phyloP scores from a whole-genome alignment of 2,797 vertebrate genomes.

The Pseudotriccus pelzelni region DNA sequence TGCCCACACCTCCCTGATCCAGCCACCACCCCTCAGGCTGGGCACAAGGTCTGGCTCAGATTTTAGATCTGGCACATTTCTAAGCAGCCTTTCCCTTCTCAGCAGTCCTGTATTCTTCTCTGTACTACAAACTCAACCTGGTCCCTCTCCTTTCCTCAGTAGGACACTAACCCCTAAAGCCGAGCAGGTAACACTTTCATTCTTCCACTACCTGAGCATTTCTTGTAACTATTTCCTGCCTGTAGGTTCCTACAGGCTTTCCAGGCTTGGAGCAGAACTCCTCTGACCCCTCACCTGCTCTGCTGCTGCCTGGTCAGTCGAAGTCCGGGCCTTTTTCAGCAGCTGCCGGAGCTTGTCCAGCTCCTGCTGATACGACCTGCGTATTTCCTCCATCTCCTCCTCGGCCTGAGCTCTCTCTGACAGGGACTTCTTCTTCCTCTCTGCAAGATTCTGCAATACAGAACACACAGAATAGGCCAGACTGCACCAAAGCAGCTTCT shows the following conservation, averaged over 20 bases:
- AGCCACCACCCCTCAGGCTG: background rate
- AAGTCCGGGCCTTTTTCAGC: constrained; percentile 84
- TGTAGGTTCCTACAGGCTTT: background rate
- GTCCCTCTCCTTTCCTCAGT: background rate
- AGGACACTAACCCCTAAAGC: background rate
- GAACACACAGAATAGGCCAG: background rate
- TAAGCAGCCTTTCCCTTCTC: background rate
- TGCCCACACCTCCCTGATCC: background rate
- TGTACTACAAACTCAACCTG: background rate
- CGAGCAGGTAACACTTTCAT: accelerated
- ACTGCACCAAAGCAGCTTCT: background rate
- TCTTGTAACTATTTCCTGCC: background rate
- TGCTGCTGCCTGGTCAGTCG: constrained; percentile 81
- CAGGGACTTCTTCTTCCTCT: constrained; percentile 90
- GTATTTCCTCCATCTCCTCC: constrained; percentile 89
- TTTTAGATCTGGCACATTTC: background rate
- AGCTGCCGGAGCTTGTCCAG: constrained; percentile 83
- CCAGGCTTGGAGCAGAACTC: background rate
- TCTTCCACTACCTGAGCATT: background rate
- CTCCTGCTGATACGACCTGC: constrained; percentile 84
- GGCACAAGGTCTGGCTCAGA: background rate
- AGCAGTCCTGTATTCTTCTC: background rate
- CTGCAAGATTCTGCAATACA: constrained; percentile 80
- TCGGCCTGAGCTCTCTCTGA: constrained; percentile 85
- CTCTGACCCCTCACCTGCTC: constrained; percentile 81